A percentile compares a stretch with the other conserved stretches of the same genome.
Conservation (phyloP, 2,113 vertebrate species). For the Octodon degus region DNA sequence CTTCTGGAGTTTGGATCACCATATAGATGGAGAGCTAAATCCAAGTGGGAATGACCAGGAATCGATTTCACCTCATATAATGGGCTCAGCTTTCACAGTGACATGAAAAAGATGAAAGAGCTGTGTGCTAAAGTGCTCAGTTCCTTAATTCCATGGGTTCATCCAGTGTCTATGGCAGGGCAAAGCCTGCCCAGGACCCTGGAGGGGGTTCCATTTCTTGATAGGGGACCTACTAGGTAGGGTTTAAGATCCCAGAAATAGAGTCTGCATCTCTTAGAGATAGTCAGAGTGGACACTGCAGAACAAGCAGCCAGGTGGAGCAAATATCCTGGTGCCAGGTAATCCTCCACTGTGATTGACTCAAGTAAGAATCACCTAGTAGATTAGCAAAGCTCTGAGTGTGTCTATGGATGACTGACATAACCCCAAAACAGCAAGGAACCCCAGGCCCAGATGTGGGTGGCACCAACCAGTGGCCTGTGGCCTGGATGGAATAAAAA, state of each 20-base stretch:
- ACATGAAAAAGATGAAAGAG: not conserved
- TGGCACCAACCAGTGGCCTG: not conserved
- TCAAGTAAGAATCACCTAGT: not conserved
- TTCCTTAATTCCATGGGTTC: not conserved
- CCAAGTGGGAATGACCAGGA: not conserved
- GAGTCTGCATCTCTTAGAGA: not conserved
- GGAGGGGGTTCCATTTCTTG: not conserved
- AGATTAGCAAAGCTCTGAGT: not conserved
- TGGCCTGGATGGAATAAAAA: not conserved
- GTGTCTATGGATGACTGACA: not conserved
- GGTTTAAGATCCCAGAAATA: not conserved
- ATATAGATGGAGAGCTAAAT: not conserved
- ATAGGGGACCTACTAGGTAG: too few species aligned
- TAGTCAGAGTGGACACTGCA: not conserved
- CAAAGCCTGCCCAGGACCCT: not conserved
- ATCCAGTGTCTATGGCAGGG: fast-evolving
- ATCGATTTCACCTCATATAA: not conserved
- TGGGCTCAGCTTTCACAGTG: not conserved
- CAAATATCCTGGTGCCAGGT: not conserved
- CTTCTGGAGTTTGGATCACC: not conserved
- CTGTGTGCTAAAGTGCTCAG: not conserved
- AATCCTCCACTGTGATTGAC: not conserved
- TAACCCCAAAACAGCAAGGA: not conserved
- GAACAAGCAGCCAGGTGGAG: not conserved
- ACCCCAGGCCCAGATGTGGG: not conserved